A percentile compares a stretch with the other conserved stretches of the same genome.
These are phyloP conservation scores for Darevskia nairensis DNA, from an alignment of 2,797 vertebrate species.

Conservation along the genomic window DNA sequence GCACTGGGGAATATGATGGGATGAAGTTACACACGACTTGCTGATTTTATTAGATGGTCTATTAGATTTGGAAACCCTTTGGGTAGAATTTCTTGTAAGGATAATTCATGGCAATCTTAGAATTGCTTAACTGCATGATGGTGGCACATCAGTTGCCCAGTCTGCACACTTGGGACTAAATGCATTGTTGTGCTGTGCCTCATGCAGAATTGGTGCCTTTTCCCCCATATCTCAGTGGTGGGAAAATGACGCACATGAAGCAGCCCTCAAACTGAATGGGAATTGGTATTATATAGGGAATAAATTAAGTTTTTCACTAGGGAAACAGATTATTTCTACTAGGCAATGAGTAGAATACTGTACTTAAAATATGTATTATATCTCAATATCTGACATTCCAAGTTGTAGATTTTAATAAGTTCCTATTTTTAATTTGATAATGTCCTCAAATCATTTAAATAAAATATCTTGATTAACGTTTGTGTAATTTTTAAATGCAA, in stretches of 20 bases:
- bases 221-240: neutral
- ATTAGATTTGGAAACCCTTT: neutral
- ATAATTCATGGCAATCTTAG: neutral
- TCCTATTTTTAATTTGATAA: slow-evolving; percentile 74
- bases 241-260: neutral
- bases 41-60: neutral
- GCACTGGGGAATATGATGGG: neutral
- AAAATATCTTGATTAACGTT: slow-evolving; percentile 68
- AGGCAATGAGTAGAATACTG: slow-evolving; percentile 62
- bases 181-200: neutral
- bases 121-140: neutral
- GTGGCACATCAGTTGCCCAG: neutral
- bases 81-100: neutral
- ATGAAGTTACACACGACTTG: neutral
- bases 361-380: slow-evolving; percentile 49
- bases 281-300: slow-evolving; percentile 40
- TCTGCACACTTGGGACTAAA: neutral
- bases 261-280: slow-evolving; percentile 31
- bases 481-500: slow-evolving; percentile 29
- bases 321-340: slow-evolving; percentile 52
- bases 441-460: slow-evolving; percentile 71
- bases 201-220: neutral
- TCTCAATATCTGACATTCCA: slow-evolving; percentile 19
- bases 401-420: slow-evolving; percentile 68
- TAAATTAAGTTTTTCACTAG: slow-evolving; percentile 56